phyloP scores from a whole-genome alignment of 2,113 vertebrate genomes.

The Eptatretus burgeri region DNA sequence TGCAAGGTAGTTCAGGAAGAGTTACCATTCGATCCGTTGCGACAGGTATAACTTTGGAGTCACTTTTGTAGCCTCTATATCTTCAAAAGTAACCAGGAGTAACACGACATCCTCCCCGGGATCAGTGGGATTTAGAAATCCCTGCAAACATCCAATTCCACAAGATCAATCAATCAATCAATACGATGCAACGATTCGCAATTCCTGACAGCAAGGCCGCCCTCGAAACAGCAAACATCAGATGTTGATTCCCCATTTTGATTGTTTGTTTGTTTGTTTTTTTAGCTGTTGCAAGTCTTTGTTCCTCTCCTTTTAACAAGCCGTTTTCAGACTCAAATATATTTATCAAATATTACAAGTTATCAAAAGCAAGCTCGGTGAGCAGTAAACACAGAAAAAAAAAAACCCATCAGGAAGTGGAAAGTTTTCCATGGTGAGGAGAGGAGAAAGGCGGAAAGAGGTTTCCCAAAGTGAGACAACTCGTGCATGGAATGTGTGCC shows the following conservation, averaged over 20 bases:
- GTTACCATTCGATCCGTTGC: slow-evolving; percentile 92
- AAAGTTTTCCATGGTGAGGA: no score
- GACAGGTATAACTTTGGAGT: slow-evolving; percentile 82
- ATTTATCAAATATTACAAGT: no score
- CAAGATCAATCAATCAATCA: slow-evolving; percentile 9
- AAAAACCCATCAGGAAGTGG: no score
- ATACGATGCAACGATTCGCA: slow-evolving; percentile 12
- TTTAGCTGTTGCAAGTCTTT: neutral
- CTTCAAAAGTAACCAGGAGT: slow-evolving; percentile 80
- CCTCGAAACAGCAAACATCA: slow-evolving; percentile 9
- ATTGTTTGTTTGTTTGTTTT: slow-evolving; percentile 6
- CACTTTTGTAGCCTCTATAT: slow-evolving; percentile 85
- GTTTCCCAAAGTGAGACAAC: no score
- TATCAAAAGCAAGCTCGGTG: no score
- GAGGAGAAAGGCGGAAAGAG: no score
- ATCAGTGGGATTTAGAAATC: slow-evolving; percentile 15
- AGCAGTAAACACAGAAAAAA: no score
- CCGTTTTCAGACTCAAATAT: no score
- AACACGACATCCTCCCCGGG: slow-evolving; percentile 84
- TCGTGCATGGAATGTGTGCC: no score
- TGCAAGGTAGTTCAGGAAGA: slow-evolving; percentile 9
- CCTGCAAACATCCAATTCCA: slow-evolving; percentile 9
- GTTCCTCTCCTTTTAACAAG: no score
- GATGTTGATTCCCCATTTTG: slow-evolving; percentile 11
- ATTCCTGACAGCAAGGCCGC: slow-evolving; percentile 10